Base-by-base conservation (phyloP, 1,140 invertebrate species). In the Cylas formicarius region DNA sequence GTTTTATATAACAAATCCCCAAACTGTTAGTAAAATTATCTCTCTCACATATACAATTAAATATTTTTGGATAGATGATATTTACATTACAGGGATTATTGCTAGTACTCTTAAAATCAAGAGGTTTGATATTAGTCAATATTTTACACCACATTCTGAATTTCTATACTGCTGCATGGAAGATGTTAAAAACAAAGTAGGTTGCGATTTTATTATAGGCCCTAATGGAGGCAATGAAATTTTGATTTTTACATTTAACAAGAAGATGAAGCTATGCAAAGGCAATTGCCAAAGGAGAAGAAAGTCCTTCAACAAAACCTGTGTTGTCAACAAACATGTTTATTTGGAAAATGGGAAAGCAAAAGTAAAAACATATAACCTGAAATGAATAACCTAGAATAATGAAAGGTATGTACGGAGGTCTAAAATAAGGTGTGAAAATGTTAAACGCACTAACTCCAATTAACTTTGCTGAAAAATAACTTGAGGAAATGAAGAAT, bases 51-150 rank as follows among this genome's bases (percentile, higher is more conserved):
- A 64, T 28, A 44, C 53, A 17, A 52, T 65, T 16, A 61, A 71
- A 11, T 84, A 80, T 52, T 89, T 90, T 66, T 90, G 86, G 86
- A 87, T 90, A 43, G 87, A 91, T 62, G 87, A 91, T 64, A 77
- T 86, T 4, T 80, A 77, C 62, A 59, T 91, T 0, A 89, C 86
- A 10, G 88, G 87, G 7, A 74, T 86, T 37, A 66, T 90, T 32
- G 71, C 80, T 3, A 62, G 77, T 27, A 63, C 72, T 35, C 57
- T 77, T 19, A 66, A 70, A 24, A 71, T 88, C 22, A 65, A 69
- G 38, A 64, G 84, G 21, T 66, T 70, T 22, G 72, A 81, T 27
- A 61, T 89, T 11, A 72, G 73, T 37, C 56, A 74, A 27, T 72
- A 73, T 56, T 87, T 77, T 67, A 74, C 84, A 10, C 73, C 77